Conservation (phyloP, 2,888 invertebrate genomes). For the Archips crataeganus region DNA sequence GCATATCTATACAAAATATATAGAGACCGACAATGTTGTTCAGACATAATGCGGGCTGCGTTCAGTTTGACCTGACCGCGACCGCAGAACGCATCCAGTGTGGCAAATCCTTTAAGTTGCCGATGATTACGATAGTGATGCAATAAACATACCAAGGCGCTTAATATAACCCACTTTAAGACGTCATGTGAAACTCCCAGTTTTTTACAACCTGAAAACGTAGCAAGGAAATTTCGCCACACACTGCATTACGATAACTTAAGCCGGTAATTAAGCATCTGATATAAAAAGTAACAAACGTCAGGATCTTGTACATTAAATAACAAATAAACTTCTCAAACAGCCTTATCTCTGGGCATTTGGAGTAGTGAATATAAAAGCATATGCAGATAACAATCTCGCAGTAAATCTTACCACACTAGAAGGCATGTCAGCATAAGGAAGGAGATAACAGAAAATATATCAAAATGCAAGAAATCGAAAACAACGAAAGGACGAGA, state of each 20-base stretch:
- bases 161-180: neutral
- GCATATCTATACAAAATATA: too few relatives aligned
- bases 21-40: too few relatives aligned
- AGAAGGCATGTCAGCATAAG: neutral
- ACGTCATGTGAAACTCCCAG: neutral
- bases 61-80: too few relatives aligned
- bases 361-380: conserved; percentile 10
- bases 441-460: neutral
- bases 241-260: neutral
- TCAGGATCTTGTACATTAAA: conserved; percentile 9
- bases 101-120: too few relatives aligned
- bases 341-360: conserved; percentile 25
- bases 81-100: too few relatives aligned
- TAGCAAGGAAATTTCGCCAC: neutral
- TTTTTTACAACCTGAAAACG: neutral
- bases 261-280: neutral
- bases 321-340: conserved; percentile 14
- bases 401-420: neutral
- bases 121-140: too few relatives aligned
- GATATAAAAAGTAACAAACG: neutral
- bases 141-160: neutral
- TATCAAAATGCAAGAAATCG: conserved; percentile 8
- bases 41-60: too few relatives aligned
- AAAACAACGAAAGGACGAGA: neutral
- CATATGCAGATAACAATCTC: neutral